phyloP scores from a whole-genome alignment of 2,113 vertebrate genomes.

The Gymnocephalus cernua region DNA sequence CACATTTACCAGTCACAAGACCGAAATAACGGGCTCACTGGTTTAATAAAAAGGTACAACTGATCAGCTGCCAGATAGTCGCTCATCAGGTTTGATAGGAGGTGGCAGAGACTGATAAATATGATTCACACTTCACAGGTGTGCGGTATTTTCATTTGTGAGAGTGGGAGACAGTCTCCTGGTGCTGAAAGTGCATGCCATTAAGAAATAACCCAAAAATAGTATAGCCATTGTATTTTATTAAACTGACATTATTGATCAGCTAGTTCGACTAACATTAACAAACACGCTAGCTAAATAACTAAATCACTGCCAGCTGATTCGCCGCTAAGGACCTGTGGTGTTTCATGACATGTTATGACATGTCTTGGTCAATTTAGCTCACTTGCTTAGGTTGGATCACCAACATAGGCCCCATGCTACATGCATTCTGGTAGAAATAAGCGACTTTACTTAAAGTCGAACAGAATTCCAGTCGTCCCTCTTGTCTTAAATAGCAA shows the following conservation, averaged over 20 bases:
- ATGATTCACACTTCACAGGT: neutral
- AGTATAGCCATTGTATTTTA: too few species aligned
- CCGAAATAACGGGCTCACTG: neutral
- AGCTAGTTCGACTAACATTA: neutral
- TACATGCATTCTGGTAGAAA: neutral
- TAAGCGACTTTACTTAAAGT: neutral
- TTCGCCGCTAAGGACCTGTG: neutral
- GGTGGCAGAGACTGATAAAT: neutral
- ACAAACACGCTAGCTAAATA: neutral
- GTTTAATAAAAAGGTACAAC: too few species aligned
- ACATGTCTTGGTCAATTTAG: constrained; percentile 42
- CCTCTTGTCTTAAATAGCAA: too few species aligned
- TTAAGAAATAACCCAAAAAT: neutral
- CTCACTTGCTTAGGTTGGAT: constrained; percentile 28
- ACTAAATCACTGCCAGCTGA: too few species aligned
- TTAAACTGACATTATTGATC: neutral
- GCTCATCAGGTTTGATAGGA: neutral
- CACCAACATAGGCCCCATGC: constrained; percentile 22
- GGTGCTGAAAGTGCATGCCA: neutral
- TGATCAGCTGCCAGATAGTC: too few species aligned
- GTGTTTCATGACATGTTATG: constrained; percentile 36
- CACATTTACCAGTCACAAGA: neutral
- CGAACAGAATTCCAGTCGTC: accelerated
- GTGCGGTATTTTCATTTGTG: neutral
- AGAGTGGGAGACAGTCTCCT: neutral